These are phyloP conservation scores for Scaptomyza cyrtandrae DNA, from an alignment of 2,888 invertebrate species.

Conservation along the genomic window DNA sequence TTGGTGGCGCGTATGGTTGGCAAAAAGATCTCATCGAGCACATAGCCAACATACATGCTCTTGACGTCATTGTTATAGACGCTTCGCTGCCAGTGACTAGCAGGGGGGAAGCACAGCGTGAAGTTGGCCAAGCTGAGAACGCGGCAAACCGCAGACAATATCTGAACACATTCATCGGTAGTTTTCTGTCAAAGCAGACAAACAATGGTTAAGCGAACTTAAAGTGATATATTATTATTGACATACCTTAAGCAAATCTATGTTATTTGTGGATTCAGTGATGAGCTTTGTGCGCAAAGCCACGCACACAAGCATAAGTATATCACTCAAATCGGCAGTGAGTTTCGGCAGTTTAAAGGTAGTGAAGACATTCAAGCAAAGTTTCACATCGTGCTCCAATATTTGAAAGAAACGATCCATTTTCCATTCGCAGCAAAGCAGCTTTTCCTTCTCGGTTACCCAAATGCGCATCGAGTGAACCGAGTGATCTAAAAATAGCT, in stretches of 20 bases:
- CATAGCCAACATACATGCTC: constrained; percentile 89
- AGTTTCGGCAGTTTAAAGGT: constrained; percentile 86
- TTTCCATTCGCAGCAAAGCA: constrained; percentile 90
- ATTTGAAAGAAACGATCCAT: constrained; percentile 90
- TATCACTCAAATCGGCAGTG: constrained; percentile 87
- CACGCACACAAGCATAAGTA: constrained; percentile 92
- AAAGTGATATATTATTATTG: not conserved
- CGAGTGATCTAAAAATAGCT: constrained; percentile 87
- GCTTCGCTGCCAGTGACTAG: constrained; percentile 87
- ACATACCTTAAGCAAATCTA: constrained; percentile 89
- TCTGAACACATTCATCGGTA: constrained; percentile 89
- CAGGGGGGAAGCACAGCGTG: constrained; percentile 91
- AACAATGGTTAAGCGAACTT: not conserved
- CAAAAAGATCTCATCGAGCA: constrained; percentile 90
- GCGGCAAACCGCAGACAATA: constrained; percentile 90
- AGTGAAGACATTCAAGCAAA: constrained; percentile 86
- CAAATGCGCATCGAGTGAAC: constrained; percentile 92
- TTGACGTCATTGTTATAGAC: constrained; percentile 81
- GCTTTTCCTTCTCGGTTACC: constrained; percentile 90
- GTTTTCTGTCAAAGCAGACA: constrained; percentile 86
- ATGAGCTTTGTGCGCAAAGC: constrained; percentile 92
- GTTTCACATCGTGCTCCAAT: constrained; percentile 88
- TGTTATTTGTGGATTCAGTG: constrained; percentile 91
- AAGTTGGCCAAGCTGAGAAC: constrained; percentile 92
- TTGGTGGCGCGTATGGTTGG: constrained; percentile 92